Base-by-base conservation (phyloP, 23 tunicate genomes). In the Phallusia fumigata region DNA sequence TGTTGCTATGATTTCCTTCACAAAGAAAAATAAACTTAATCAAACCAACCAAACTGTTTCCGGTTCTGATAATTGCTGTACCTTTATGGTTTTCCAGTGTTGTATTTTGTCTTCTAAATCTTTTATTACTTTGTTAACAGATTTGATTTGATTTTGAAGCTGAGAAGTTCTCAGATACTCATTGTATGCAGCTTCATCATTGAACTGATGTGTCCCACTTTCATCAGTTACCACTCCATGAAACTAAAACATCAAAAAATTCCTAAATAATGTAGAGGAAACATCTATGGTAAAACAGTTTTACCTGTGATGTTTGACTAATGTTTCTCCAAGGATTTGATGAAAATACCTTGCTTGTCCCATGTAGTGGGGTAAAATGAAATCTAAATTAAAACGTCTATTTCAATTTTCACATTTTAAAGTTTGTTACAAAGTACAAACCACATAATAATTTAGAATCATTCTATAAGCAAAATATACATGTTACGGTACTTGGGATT, bases 191-290 rank as follows among this genome's bases (percentile, higher is more conserved):
- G 21, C 52, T 30, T 77, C 13, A 16, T 36, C 26, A 34, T 18
- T 36, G 16, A 77, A 77, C 31, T 77, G 53, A 16, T 77, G 80
- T 16, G 80, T 77, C 10, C 80, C 80, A 77, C 30, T 77, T 44
- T 36, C 53, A 40, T 77, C 80, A 13, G 80, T 77, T 3, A 77
- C 53, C 28, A 13, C 16, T 8, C 69, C 69, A 58, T 58, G 69
- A 58, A 58, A 58, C 69, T 58, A 58, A 2, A 58, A 16, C 13
- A 21, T 6, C 47, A 40, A 10, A 58, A 13, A 1, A 13, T 6
- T 58, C 13, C 13, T 58, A 24, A 21, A 24, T 58, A 6, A 16
- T n/a, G n/a, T n/a, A 21, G 28, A 58, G 69, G 26, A 13, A 58
- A 58, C 26, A 58, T 16, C 8, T 6, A 58, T 58, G 69, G 28